Evolutionary conservation across 2,888 invertebrate genomes (phyloP), one percentile per base, ranked within the genome.

Genomic region (Apoda limacodes): DNA sequence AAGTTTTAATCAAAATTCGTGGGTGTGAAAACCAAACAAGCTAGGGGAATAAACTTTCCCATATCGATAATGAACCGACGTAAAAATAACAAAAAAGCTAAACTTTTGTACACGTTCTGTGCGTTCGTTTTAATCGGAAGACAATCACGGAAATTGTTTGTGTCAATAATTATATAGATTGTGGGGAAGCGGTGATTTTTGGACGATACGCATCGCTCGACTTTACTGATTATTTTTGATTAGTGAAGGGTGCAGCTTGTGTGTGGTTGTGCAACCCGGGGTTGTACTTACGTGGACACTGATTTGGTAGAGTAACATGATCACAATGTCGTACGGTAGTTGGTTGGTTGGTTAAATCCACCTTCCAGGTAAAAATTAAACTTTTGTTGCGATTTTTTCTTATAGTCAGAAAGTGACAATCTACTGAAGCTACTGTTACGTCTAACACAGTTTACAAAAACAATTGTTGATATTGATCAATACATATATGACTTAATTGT

Each of bases 21-120:
- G 75, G 75, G 75, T 78, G 78, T 75, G 78, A 76, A 76, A 67
- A 52, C 69, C 63, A 74, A 75, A 76, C 60, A 76, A 55, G 17
- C 56, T 54, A 57, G 71, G 76, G 72, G 67, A 64, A 53, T 44
- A 46, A 50, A 49, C 46, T 69, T 78, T 78, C 78, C 78, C 78
- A 78, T 75, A 76, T 67, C 61, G 78, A 78, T 78, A 78, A 74
- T 75, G 68, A 64, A 66, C 60, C 59, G 52, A 65, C 60, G 52
- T 46, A 55, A 62, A 60, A 63, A 63, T 60, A 61, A 60, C 57
- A 61, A 69, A 67, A 64, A 48, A 54, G 42, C n/a, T 46, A 48
- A 39, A 44, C 54, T 62, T 63, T 66, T 66, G 55, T 63, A 53
- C 60, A 52, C 52, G 51, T 55, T 56, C 43, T 48, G 43, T 58